phyloP scores from a whole-genome alignment of 2,888 invertebrate genomes.

The Leptopilina drosophilae region DNA sequence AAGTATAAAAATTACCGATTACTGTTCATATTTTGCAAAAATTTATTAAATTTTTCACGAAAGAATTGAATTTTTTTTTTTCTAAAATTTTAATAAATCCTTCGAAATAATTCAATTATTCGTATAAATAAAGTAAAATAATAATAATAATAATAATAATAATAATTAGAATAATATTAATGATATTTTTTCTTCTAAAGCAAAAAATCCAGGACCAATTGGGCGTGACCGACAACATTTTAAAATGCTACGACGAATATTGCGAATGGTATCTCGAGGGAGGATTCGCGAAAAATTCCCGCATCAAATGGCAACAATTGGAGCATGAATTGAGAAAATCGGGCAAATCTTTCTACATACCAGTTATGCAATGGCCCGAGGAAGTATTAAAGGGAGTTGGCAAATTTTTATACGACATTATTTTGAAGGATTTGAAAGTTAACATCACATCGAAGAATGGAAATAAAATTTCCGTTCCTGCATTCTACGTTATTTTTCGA shows the following conservation, averaged over 20 bases:
- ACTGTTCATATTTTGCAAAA: too few species aligned
- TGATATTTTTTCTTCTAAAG: constrained; percentile 76
- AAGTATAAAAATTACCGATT: too few species aligned
- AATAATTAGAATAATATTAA: not conserved
- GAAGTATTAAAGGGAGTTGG: constrained; percentile 84
- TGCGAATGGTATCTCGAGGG: constrained; percentile 82
- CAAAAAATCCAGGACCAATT: constrained; percentile 82
- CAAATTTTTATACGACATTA: constrained; percentile 90
- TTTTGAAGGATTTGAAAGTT: constrained; percentile 90
- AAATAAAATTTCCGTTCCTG: constrained; percentile 81
- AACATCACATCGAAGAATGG: constrained; percentile 80
- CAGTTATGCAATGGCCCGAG: constrained; percentile 83
- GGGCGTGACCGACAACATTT: constrained; percentile 83
- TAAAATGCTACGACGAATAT: constrained; percentile 81
- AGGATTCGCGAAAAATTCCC: constrained; percentile 69
- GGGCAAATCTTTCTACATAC: constrained; percentile 76
- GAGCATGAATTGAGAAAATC: constrained; percentile 75
- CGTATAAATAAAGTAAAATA: too few species aligned
- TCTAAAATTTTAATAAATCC: too few species aligned
- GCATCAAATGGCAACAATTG: constrained; percentile 86
- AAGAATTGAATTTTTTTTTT: too few species aligned
- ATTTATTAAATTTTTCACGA: too few species aligned
- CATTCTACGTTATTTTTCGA: constrained; percentile 88
- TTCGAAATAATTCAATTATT: too few species aligned
- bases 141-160: constrained; percentile 20